Percentiles rank a stretch among this genome's conserved stretches.
Conservation (phyloP, 2,113 vertebrate species). For the Pteropus alecto region DNA sequence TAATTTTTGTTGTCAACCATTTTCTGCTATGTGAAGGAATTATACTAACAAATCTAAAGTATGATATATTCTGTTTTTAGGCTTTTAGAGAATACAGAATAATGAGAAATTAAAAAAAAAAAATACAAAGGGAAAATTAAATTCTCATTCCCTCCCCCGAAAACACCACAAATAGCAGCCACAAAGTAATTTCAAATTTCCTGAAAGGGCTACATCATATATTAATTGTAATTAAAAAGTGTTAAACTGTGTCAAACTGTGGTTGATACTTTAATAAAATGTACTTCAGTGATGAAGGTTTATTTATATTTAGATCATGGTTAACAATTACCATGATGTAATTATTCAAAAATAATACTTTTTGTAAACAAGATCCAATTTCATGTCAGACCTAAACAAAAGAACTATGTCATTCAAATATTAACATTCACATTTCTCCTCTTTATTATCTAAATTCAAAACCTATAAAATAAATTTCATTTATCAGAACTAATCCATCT, state of each 20-base stretch:
- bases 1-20: background rate
- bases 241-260: background rate
- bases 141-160: background rate
- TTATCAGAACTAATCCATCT: background rate
- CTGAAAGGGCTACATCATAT: background rate
- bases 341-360: conserved; percentile 22
- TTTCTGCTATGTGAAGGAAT: background rate
- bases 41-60: background rate
- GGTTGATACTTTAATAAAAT: conserved; percentile 4
- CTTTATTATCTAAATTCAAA: background rate
- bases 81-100: background rate
- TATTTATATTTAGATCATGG: background rate
- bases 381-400: background rate
- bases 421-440: conserved; percentile 9
- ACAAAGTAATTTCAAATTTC: conserved; percentile 41
- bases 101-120: background rate
- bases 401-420: background rate
- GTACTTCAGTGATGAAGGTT: background rate
- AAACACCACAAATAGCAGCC: background rate
- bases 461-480: background rate
- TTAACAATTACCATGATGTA: background rate
- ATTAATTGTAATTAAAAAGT: background rate
- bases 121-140: background rate
- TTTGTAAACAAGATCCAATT: background rate
- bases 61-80: background rate